These are phyloP conservation scores for Choristoneura rosaceana DNA, from an alignment of 2,888 invertebrate genomes.

Conservation along the genomic window DNA sequence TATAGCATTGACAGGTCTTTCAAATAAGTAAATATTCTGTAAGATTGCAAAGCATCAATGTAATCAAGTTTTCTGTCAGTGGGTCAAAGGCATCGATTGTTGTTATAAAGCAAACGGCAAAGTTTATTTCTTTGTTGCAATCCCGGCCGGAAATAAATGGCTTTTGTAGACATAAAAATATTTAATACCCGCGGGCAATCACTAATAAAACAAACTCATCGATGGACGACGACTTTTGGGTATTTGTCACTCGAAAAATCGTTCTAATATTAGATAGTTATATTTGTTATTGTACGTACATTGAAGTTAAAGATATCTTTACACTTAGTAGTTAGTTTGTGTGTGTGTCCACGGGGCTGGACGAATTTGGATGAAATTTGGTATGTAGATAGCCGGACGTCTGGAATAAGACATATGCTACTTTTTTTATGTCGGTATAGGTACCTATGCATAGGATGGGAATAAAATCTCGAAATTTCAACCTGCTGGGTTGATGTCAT, in stretches of 20 bases:
- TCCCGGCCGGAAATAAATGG: slow-evolving; percentile 26
- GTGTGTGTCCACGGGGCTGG: no score
- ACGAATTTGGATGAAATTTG: no score
- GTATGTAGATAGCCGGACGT: no score
- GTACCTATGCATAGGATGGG: no score
- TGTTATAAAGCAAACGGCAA: slow-evolving; percentile 22
- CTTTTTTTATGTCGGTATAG: no score
- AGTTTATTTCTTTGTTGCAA: slow-evolving; percentile 17
- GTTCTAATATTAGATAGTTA: neutral
- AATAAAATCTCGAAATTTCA: no score
- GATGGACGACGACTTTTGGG: neutral
- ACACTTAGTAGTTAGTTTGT: no score
- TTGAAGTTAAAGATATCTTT: no score
- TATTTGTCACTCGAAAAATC: neutral
- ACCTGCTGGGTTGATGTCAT: no score
- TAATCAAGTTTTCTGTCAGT: slow-evolving; percentile 25
- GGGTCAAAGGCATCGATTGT: slow-evolving; percentile 22
- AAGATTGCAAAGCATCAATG: slow-evolving; percentile 9
- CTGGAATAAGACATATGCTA: no score
- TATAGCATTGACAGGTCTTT: neutral
- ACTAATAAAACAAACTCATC: slow-evolving; percentile 3
- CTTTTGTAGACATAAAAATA: slow-evolving; percentile 2
- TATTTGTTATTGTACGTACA: no score
- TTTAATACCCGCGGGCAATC: slow-evolving; percentile 5
- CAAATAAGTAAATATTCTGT: neutral